phyloP scores from a whole-genome alignment of 2,113 vertebrate genomes.

The Apteryx owenii region DNA sequence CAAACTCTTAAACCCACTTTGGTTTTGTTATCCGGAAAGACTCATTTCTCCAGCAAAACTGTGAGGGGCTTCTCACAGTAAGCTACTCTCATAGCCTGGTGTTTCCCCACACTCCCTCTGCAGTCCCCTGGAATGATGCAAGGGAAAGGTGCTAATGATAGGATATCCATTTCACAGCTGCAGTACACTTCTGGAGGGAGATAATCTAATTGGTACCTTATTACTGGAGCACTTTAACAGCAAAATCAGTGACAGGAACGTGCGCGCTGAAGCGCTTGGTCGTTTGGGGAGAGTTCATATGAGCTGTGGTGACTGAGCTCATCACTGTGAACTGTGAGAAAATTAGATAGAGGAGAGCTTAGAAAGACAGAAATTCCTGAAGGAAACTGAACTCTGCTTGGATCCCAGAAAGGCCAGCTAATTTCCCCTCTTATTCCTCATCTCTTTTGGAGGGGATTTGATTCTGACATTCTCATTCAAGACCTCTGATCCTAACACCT shows the following conservation, averaged over 20 bases:
- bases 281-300: constrained; percentile 48
- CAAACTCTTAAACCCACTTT: neutral
- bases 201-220: constrained; percentile 70
- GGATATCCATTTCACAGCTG: constrained; percentile 56
- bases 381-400: neutral
- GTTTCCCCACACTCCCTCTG: constrained; percentile 37
- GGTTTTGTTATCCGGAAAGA: neutral
- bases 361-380: constrained; percentile 19
- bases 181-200: constrained; percentile 61
- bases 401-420: neutral
- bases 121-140: neutral
- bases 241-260: constrained; percentile 30
- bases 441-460: neutral
- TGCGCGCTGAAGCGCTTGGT: neutral
- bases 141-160: constrained; percentile 58
- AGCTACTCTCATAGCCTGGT: neutral
- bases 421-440: neutral
- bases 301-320: constrained; percentile 23
- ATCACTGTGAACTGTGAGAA: constrained; percentile 23
- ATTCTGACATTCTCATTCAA: neutral
- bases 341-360: neutral
- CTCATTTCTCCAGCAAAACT: neutral
- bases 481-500: neutral
- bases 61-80: neutral
- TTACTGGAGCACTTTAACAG: constrained; percentile 52